A percentile compares a stretch with the other conserved stretches of the same genome.
Evolutionary conservation across 2,888 invertebrate species (phyloP).

Genomic region (Drosophila mettleri): DNA sequence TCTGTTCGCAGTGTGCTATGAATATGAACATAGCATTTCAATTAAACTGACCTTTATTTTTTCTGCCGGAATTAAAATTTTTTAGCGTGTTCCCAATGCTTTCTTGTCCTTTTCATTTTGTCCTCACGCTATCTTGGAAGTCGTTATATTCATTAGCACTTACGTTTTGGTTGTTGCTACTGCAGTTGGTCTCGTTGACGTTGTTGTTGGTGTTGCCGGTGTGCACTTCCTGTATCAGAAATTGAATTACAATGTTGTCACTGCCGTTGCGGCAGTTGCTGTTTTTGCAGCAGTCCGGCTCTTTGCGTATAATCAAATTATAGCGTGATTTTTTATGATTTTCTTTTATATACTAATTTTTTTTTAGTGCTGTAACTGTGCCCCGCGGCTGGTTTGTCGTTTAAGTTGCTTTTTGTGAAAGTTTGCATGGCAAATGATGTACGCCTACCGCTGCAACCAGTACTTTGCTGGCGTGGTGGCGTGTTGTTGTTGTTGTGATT

Average conservation of each 20-base stretch:
- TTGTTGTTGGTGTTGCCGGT: conserved; percentile 42
- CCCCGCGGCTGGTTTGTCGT: conserved; percentile 41
- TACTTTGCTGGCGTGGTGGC: conserved; percentile 27
- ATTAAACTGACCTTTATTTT: neutral
- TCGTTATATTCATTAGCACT: conserved; percentile 66
- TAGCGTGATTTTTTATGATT: conserved; percentile 44
- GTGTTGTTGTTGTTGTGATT: conserved; percentile 17
- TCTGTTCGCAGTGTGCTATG: too few relatives aligned
- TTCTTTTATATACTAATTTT: neutral
- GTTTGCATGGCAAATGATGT: conserved; percentile 50
- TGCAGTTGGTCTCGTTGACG: neutral
- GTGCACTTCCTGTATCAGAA: conserved; percentile 65
- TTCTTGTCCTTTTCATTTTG: neutral
- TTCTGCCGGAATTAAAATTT: neutral
- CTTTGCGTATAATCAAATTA: conserved; percentile 68
- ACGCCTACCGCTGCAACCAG: conserved; percentile 42
- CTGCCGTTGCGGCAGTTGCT: conserved; percentile 42
- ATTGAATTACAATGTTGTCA: conserved; percentile 75
- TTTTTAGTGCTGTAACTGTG: conserved; percentile 10
- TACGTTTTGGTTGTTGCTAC: conserved; percentile 32
- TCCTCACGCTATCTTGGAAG: conserved; percentile 11
- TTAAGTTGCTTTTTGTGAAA: conserved; percentile 67
- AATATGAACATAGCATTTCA: conserved; percentile 25
- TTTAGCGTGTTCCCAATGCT: neutral
- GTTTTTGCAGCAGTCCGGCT: conserved; percentile 42